Evolutionary conservation across 2,113 vertebrate species (phyloP).

Genomic region (Xenopus tropicalis): UCB_Xtro_10.0 CM004450.2:113526001-113526500

Average conservation of each 20-base stretch:
- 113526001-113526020: constrained; percentile 32
- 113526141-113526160: constrained; percentile 93
- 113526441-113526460: not conserved
- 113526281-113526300: constrained; percentile 97
- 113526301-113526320: constrained; percentile 97
- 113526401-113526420: constrained; percentile 83
- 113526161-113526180: constrained; percentile 86
- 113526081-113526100: constrained; percentile 66
- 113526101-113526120: constrained; percentile 65
- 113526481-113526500: not conserved
- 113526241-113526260: constrained; percentile 86
- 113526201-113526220: constrained; percentile 68
- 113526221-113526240: constrained; percentile 91
- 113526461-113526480: not conserved
- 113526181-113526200: constrained; percentile 77
- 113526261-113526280: constrained; percentile 90
- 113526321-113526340: constrained; percentile 81
- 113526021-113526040: constrained; percentile 38
- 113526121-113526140: constrained; percentile 79
- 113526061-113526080: constrained; percentile 52
- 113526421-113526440: constrained; percentile 61
- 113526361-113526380: constrained; percentile 62
- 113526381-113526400: constrained; percentile 83
- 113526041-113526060: constrained; percentile 55
- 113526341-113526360: constrained; percentile 72